phyloP scores from a whole-genome alignment of 2,888 invertebrate genomes.

The Heliconius aoede region DNA sequence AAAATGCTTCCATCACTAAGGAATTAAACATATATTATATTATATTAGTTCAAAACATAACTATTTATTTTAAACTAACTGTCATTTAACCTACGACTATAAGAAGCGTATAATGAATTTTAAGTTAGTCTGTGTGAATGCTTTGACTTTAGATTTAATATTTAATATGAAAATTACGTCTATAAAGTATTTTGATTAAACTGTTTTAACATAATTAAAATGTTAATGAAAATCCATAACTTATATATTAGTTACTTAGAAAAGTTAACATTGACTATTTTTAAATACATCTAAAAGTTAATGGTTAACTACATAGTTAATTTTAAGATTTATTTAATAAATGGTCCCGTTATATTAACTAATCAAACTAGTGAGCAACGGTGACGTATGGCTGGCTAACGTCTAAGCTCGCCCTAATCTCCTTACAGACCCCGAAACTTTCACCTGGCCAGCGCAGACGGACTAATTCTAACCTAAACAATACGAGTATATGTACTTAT shows the following conservation, averaged over 20 bases:
- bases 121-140: slow-evolving; percentile 42
- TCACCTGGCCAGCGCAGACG: slow-evolving; percentile 68
- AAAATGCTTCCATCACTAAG: background rate
- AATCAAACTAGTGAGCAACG: slow-evolving; percentile 41
- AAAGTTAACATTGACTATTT: background rate
- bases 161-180: slow-evolving; percentile 4
- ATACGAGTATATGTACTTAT: slow-evolving; percentile 50
- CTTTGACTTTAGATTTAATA: slow-evolving; percentile 39
- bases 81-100: slow-evolving; percentile 46
- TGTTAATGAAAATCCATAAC: background rate
- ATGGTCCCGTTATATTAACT: slow-evolving; percentile 3
- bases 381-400: slow-evolving; percentile 56
- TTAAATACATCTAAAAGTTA: background rate
- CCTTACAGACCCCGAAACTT: slow-evolving; percentile 64
- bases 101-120: slow-evolving; percentile 50
- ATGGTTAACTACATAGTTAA: background rate
- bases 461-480: slow-evolving; percentile 64
- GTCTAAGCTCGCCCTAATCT: slow-evolving; percentile 64
- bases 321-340: background rate
- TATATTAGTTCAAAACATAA: slow-evolving; percentile 30
- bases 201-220: background rate
- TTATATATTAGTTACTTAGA: background rate
- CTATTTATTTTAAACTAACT: slow-evolving; percentile 44
- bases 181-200: background rate
- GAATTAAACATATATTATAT: slow-evolving; percentile 20